Conservation (phyloP, 2,797 vertebrate species). For the Enteromius trimaculatus region DNA sequence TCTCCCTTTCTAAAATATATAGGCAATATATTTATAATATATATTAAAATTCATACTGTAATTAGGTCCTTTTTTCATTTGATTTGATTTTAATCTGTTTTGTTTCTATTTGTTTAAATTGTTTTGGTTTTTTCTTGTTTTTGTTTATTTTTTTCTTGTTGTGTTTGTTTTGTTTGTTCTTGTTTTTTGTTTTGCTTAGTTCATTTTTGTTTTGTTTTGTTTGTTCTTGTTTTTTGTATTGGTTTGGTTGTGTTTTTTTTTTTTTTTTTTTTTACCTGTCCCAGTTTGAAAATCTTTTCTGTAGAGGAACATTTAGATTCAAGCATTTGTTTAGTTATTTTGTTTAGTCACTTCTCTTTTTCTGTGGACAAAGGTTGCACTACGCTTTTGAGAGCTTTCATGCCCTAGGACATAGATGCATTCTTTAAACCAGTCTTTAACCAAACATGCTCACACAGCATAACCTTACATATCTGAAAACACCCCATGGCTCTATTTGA, state of each 20-base stretch:
- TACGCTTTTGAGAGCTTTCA: conserved; percentile 8
- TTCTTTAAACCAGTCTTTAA: conserved; percentile 44
- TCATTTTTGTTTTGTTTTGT: not conserved
- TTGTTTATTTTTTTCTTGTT: not conserved
- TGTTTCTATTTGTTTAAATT: not conserved
- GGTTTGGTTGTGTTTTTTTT: not conserved
- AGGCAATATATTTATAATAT: too few species aligned
- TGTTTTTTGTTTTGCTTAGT: too few species aligned
- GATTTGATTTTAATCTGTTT: not conserved
- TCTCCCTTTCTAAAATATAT: not conserved
- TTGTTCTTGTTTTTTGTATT: not conserved
- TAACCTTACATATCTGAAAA: conserved; percentile 36
- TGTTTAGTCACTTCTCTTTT: not conserved
- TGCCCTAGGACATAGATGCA: conserved; percentile 25
- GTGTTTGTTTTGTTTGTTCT: not conserved
- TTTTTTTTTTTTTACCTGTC: not conserved
- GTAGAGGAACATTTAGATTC: not conserved
- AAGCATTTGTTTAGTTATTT: not conserved
- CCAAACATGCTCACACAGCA: conserved; percentile 28
- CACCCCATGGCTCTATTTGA: conserved; percentile 19
- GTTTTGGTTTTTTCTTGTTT: not conserved
- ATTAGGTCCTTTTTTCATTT: too few species aligned
- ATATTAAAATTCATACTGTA: not conserved
- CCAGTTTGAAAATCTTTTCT: not conserved
- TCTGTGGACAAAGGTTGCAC: conserved; percentile 25